Evolutionary conservation across 2,888 invertebrate genomes (phyloP), one percentile per base, ranked within the genome.

Genomic region (Dolomedes plantarius): DNA sequence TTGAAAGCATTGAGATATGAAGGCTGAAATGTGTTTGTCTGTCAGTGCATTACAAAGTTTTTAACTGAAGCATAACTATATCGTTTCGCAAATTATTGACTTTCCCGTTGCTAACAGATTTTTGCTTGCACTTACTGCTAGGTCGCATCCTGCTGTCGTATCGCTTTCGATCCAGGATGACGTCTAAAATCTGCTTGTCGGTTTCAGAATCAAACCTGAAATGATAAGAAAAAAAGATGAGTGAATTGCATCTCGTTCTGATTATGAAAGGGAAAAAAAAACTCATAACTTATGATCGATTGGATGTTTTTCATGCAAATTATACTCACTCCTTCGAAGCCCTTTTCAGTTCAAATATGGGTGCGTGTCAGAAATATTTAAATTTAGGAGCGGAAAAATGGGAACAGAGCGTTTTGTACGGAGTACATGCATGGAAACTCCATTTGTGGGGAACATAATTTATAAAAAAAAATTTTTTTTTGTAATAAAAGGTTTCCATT

Each of bases 71-170:
- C n/a, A n/a, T n/a, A n/a, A n/a, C n/a, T n/a, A n/a, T n/a, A n/a
- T n/a, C n/a, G n/a, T n/a, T n/a, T n/a, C n/a, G n/a, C n/a, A n/a
- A n/a, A n/a, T n/a, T n/a, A n/a, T n/a, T n/a, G n/a, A n/a, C 7
- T 36, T 36, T 36, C 6, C 36, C 36, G 9, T 7, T 36, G 36
- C 36, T 9, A n/a, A 46, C 46, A 46, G 46, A 16, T 16, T 5
- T 36, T 46, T 6, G 5, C 46, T 16, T 1, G 13, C 32, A 88
- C 88, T 88, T 81, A 88, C 88, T 86, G 19, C 96, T 96, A 90
- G 97, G 97, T 91, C 96, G 94, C 92, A 97, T 94, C 93, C 97
- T 94, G 93, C 96, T 96, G 93, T 97, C 97, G 93, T 97, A 97
- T 92, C 96, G 95, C 91, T 95, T 95, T 91, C 95, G 94, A 93